Base-by-base conservation (phyloP, 1,140 invertebrate species). In the Meloidogyne exigua region DNA sequence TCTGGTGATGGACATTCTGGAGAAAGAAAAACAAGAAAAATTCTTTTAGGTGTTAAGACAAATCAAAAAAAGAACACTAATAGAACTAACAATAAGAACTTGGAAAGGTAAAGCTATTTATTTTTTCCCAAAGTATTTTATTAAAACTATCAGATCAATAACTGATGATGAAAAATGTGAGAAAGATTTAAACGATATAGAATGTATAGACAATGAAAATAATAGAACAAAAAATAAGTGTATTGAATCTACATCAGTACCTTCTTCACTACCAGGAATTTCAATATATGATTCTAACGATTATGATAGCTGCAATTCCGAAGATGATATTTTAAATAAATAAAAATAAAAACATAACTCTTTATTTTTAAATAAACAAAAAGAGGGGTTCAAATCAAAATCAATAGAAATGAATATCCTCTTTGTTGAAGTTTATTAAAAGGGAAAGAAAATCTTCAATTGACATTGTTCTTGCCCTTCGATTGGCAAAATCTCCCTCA, bases 361-460 rank as follows among this genome's bases (percentile, higher is more conserved):
- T 57, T n/a, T 57, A 44, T 44, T 15, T 15, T 13, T 44, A 44
- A 44, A 44, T n/a, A n/a, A 57, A 76, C 36, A 76, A 78, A 23
- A 75, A 80, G 7, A 32, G 7, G n/a, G n/a, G n/a, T n/a, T n/a
- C n/a, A 32, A 3, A 32, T 3, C 28, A 65, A 71, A 25, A 44
- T 85, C 76, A 84, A 68, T 49, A 65, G 72, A 87, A 87, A 64
- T 87, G 85, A 71, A 87, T 80, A 32, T 82, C 83, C 25, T 76
- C 76, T 49, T 85, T 85, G 62, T 87, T 87, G 64, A 87, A 87
- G 21, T 80, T 77, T 7, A 88, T 70, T 42, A 87, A 76, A 57
- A 87, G 75, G 91, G 90, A 90, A 84, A 98, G 92, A 89, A 99
- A 98, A 87, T 99, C 95, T 89, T 98, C 95, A 80, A 95, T 92